Percentiles rank a stretch among this genome's conserved stretches.
These are phyloP conservation scores for Rhinichthys klamathensis DNA, from an alignment of 2,113 vertebrate species.

Conservation along the genomic window DNA sequence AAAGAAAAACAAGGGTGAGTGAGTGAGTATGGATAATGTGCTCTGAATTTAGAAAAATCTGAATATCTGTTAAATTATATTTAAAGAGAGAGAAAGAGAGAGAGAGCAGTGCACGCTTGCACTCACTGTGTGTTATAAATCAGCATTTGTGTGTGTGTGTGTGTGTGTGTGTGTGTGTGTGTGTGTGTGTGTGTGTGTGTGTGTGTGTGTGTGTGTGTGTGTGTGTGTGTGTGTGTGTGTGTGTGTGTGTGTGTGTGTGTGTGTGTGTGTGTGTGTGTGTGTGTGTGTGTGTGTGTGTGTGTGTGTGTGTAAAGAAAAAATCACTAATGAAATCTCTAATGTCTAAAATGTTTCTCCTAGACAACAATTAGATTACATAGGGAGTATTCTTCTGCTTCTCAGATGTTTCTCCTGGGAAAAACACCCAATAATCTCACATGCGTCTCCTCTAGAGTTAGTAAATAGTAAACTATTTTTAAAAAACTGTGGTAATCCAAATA, in stretches of 20 bases:
- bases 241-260: no score
- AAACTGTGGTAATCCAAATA: not conserved
- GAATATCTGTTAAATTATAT: not conserved
- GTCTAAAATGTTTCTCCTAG: no score
- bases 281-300: no score
- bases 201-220: not conserved
- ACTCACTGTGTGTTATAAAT: not conserved
- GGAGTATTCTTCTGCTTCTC: no score
- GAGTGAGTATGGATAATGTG: not conserved
- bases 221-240: not conserved
- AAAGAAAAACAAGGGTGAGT: not conserved
- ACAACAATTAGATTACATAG: no score
- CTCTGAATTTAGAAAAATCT: not conserved
- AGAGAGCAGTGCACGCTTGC: not conserved
- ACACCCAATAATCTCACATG: not conserved
- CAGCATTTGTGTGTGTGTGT: not conserved
- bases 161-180: not conserved
- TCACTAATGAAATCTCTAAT: not conserved
- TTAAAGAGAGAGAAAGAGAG: not conserved
- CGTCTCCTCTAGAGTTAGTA: not conserved
- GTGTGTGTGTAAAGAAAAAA: not conserved
- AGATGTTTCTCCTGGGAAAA: not conserved
- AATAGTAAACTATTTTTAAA: no score
- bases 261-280: no score
- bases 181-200: no score